Evolutionary conservation across 2,113 vertebrate species (phyloP).

Genomic region (Ploceus nigricollis): DNA sequence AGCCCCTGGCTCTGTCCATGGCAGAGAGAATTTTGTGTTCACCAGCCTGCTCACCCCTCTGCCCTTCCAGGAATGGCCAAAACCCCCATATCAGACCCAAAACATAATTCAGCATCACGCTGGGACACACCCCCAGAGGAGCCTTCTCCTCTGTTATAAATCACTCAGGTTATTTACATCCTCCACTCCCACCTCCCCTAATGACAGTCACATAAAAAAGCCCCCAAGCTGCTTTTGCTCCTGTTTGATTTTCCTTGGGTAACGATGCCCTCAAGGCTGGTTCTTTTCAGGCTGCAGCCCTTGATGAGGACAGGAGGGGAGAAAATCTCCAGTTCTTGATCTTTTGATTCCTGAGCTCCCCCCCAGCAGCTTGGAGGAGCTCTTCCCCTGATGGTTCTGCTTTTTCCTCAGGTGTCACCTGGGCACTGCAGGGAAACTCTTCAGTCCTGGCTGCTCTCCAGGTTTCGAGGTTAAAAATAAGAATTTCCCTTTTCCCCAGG

Average conservation of each 20-base stretch:
- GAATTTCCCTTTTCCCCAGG: neutral
- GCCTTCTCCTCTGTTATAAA: neutral
- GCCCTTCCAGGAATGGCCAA: neutral
- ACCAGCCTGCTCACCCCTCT: neutral
- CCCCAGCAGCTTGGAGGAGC: neutral
- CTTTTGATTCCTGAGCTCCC: neutral
- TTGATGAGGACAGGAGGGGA: neutral
- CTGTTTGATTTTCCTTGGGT: slow-evolving; percentile 46
- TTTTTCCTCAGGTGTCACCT: neutral
- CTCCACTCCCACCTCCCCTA: slow-evolving; percentile 8
- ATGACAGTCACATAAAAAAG: neutral
- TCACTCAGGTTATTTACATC: slow-evolving; percentile 45
- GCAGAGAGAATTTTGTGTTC: neutral
- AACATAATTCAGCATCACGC: neutral
- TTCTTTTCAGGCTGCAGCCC: neutral
- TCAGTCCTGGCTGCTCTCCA: neutral
- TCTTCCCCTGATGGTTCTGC: neutral
- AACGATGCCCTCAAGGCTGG: slow-evolving; percentile 29
- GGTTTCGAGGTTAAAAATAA: neutral
- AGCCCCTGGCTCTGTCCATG: accelerated
- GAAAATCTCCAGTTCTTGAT: neutral
- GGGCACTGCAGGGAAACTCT: neutral
- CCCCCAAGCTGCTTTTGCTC: neutral
- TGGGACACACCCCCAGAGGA: neutral
- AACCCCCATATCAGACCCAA: neutral